These are phyloP conservation scores for Odontothrips loti DNA, from an alignment of 2,888 invertebrate species.

Conservation along the genomic window DNA sequence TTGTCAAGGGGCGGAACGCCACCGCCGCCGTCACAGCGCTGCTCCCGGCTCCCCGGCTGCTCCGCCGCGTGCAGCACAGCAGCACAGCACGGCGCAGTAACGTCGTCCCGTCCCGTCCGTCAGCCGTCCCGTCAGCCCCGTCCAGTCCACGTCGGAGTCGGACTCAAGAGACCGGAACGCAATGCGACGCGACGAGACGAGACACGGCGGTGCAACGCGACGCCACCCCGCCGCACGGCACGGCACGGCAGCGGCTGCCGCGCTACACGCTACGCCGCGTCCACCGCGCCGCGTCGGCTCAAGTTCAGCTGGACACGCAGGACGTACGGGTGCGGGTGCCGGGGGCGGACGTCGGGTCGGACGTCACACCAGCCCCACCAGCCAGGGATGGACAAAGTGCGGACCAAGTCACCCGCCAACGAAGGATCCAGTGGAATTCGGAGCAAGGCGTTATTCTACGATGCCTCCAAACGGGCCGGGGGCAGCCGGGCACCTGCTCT, in stretches of 20 bases:
- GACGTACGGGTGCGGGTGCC: too few species aligned
- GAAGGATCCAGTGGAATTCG: too few species aligned
- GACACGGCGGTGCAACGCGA: not conserved
- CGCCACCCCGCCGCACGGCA: not conserved
- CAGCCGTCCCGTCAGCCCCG: too few species aligned
- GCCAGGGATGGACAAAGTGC: not conserved
- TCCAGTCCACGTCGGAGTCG: not conserved
- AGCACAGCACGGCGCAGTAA: not conserved
- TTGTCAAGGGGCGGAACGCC: not conserved
- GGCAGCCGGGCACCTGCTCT: not conserved
- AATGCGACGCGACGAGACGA: conserved; percentile 1
- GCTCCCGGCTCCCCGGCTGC: not conserved
- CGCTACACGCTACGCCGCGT: not conserved
- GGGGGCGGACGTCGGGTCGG: too few species aligned
- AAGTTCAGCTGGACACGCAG: not conserved
- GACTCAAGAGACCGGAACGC: conserved; percentile 20
- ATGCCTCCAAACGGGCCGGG: not conserved
- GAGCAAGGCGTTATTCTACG: too few species aligned
- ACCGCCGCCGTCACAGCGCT: not conserved
- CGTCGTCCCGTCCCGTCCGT: too few species aligned
- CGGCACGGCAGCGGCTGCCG: too few species aligned
- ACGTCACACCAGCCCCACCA: not conserved
- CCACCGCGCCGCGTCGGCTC: not conserved
- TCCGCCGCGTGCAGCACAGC: too few species aligned
- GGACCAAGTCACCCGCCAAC: too few species aligned